These are phyloP conservation scores for Plectrocnemia conspersa DNA, from an alignment of 1,140 invertebrate species.

Conservation along the genomic window DNA sequence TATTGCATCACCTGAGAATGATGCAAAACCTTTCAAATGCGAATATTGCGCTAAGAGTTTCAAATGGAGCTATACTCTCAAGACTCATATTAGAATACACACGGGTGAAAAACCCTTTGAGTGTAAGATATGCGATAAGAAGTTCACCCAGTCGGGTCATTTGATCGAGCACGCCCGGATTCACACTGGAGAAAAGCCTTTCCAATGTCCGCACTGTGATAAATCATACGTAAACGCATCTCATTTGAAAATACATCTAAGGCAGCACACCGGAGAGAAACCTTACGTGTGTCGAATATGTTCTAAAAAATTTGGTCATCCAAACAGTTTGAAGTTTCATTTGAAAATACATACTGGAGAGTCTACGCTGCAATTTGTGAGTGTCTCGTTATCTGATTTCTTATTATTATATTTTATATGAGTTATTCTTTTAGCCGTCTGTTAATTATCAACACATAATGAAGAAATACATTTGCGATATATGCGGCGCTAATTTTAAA, in stretches of 20 bases:
- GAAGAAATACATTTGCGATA: slow-evolving; percentile 47
- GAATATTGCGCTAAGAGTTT: slow-evolving; percentile 27
- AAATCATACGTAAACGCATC: slow-evolving; percentile 47
- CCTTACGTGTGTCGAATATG: slow-evolving; percentile 36
- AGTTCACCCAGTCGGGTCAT: slow-evolving; percentile 44
- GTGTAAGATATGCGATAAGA: slow-evolving; percentile 67
- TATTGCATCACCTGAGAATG: too few species aligned
- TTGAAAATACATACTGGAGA: slow-evolving; percentile 19
- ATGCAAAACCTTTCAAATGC: slow-evolving; percentile 29
- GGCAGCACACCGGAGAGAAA: slow-evolving; percentile 28
- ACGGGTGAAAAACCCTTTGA: slow-evolving; percentile 69
- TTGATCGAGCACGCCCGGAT: slow-evolving; percentile 37
- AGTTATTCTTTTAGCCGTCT: slow-evolving; percentile 10
- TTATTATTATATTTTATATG: not conserved
- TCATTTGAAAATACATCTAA: slow-evolving; percentile 32
- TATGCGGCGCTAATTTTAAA: slow-evolving; percentile 51
- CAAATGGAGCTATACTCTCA: slow-evolving; percentile 21
- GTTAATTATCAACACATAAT: not conserved
- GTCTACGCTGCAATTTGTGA: slow-evolving; percentile 22
- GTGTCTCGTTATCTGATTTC: slow-evolving; percentile 2
- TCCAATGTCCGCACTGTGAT: slow-evolving; percentile 64
- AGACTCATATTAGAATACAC: slow-evolving; percentile 55
- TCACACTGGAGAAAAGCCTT: slow-evolving; percentile 64
- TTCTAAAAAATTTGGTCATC: slow-evolving; percentile 31
- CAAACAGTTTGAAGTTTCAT: slow-evolving; percentile 28